These are phyloP conservation scores for Meiosimyza decipiens DNA, from an alignment of 2,888 invertebrate genomes.

Conservation along the genomic window DNA sequence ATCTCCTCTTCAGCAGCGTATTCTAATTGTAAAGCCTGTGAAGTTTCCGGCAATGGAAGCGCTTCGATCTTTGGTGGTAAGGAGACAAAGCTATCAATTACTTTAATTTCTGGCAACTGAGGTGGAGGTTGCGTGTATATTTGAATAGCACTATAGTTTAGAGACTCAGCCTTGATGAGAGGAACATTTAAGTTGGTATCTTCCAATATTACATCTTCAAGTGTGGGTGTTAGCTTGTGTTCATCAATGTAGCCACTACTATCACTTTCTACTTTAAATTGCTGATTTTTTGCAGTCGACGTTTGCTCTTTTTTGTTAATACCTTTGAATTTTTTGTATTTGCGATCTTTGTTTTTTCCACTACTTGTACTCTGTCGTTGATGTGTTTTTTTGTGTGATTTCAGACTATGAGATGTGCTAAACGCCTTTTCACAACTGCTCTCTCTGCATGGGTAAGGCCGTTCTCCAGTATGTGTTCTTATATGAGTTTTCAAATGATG, in stretches of 20 bases:
- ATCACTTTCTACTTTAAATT: slow-evolving; percentile 39
- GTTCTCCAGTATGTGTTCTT: slow-evolving; percentile 78
- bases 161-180: slow-evolving; percentile 33
- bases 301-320: slow-evolving; percentile 35
- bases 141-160: not conserved
- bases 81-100: not conserved
- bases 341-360: slow-evolving; percentile 41
- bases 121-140: slow-evolving; percentile 10
- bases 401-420: slow-evolving; percentile 85
- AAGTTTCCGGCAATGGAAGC: slow-evolving; percentile 60
- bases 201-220: slow-evolving; percentile 13
- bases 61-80: slow-evolving; percentile 50
- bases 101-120: slow-evolving; percentile 38
- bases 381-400: slow-evolving; percentile 83
- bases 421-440: slow-evolving; percentile 80
- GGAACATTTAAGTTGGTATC: slow-evolving; percentile 28
- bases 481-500: slow-evolving; percentile 94
- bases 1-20: slow-evolving; percentile 81
- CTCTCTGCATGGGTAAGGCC: slow-evolving; percentile 80
- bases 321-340: slow-evolving; percentile 39
- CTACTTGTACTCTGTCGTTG: slow-evolving; percentile 65
- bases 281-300: slow-evolving; percentile 30
- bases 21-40: slow-evolving; percentile 77
- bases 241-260: slow-evolving; percentile 40
- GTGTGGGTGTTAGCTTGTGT: not conserved